Percentiles rank a stretch among this genome's conserved stretches.
Evolutionary conservation across 2,113 vertebrate genomes (phyloP).

Genomic region (Microcebus griseorufus): DNA sequence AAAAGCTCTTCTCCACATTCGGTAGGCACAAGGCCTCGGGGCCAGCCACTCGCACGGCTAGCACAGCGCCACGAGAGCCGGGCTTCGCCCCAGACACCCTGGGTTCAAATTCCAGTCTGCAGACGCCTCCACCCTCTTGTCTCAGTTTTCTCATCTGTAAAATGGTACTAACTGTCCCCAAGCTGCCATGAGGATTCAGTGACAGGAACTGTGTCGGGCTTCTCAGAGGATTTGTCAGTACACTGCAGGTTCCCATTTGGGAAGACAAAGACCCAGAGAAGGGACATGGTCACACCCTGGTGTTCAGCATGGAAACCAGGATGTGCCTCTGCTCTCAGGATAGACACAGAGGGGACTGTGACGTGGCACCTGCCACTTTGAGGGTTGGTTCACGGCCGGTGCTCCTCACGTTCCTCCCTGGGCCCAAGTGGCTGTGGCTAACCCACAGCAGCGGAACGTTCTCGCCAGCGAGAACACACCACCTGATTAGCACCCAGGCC

Average conservation of each 20-base stretch:
- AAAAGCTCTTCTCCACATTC: slow-evolving; percentile 89
- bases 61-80: rapidly evolving
- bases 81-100: rapidly evolving
- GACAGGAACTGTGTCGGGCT: rapidly evolving
- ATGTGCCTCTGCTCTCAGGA: neutral
- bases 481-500: rapidly evolving
- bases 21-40: slow-evolving; percentile 78
- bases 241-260: neutral
- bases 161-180: neutral
- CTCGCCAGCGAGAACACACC: too few species aligned
- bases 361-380: neutral
- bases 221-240: rapidly evolving
- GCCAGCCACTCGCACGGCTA: rapidly evolving
- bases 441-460: too few species aligned
- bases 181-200: neutral
- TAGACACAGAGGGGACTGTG: rapidly evolving
- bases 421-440: neutral
- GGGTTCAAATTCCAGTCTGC: neutral
- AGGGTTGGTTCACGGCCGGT: rapidly evolving
- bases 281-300: rapidly evolving
- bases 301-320: neutral
- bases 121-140: rapidly evolving
- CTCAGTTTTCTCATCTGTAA: neutral
- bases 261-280: neutral
- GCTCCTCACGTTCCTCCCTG: rapidly evolving